Base-by-base conservation (phyloP, 1,140 invertebrate species). In the Nasonia giraulti region DNA sequence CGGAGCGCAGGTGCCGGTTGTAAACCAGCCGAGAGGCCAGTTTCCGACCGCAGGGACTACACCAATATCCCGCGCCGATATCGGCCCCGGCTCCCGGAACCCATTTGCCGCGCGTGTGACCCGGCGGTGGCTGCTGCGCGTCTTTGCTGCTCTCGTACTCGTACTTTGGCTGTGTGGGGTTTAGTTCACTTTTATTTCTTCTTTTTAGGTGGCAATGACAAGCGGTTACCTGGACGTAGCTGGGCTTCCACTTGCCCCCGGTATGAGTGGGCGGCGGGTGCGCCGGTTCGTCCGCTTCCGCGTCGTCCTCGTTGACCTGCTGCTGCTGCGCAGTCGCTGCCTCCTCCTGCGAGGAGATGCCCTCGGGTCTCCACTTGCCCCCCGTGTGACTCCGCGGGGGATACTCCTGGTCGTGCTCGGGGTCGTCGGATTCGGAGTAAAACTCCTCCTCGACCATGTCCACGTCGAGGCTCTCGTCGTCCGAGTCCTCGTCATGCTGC, bases 61-160 rank as follows among this genome's bases (percentile, higher is more conserved):
- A 97, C 96, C 96, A 97, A 92, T 96, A 97, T 87, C 93, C 55
- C 83, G 84, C 88, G 85, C 89, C 86, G 86, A 89, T 84, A 92
- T 94, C 90, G 93, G 88, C 84, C 82, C 92, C 76, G 90, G 94
- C 89, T 50, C 95, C 95, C 7, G 96, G 96, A 78, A 96, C 94
- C 96, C 96, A 97, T 93, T 97, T 97, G 10, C 96, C 96, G 90
- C 95, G 95, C 0, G 96, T 96, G 85, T 96, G 95, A 74, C 94
- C 94, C 11, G 95, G 95, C 6, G 95, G 95, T 23, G 95, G 96
- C 23, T 95, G 96, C 7, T 66, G 44, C 4, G 82, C 77, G 20
- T 87, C 69, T 85, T 91, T 91, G 17, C 55, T n/a, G 55, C 81
- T 79, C 17, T 90, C 90, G 78, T 91, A 89, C 55, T 91, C 91